These are phyloP conservation scores for Hylaea fasciaria DNA, from an alignment of 2,888 invertebrate species.

Conservation along the genomic window DNA sequence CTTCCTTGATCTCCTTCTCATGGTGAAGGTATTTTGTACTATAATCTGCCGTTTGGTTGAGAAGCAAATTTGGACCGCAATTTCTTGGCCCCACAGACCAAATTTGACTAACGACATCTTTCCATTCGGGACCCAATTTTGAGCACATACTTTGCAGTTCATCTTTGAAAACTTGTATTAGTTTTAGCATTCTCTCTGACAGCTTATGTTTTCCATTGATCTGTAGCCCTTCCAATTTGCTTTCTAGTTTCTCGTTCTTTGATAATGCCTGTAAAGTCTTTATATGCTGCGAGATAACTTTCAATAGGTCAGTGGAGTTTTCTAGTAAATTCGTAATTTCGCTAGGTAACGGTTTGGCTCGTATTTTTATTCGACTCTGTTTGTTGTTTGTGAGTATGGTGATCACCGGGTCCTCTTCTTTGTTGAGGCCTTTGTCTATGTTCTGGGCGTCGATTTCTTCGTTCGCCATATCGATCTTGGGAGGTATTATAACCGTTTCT, in stretches of 20 bases:
- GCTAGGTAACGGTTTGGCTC: constrained; percentile 91
- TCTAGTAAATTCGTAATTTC: constrained; percentile 89
- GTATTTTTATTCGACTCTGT: constrained; percentile 88
- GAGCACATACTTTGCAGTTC: constrained; percentile 86
- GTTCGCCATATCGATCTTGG: constrained; percentile 93
- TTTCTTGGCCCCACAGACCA: constrained; percentile 97
- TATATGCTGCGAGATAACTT: constrained; percentile 84
- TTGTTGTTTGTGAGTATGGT: constrained; percentile 89
- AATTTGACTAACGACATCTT: constrained; percentile 86
- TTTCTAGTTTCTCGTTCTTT: constrained; percentile 70
- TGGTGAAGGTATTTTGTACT: constrained; percentile 72
- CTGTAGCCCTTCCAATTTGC: constrained; percentile 60
- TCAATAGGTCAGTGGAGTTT: constrained; percentile 88
- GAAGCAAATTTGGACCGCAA: constrained; percentile 94
- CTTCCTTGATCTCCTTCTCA: constrained; percentile 72
- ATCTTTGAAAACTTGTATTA: constrained; percentile 78
- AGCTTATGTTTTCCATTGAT: constrained; percentile 66
- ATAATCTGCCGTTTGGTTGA: constrained; percentile 91
- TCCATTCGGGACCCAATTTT: constrained; percentile 83
- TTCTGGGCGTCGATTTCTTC: constrained; percentile 90
- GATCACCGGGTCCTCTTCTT: constrained; percentile 81
- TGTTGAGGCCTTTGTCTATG: constrained; percentile 74
- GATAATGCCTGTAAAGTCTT: constrained; percentile 70
- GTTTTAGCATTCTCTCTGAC: constrained; percentile 74
- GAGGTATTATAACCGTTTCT: constrained; percentile 95